Evolutionary conservation across 2,888 invertebrate genomes (phyloP), one percentile per base, ranked within the genome.

Genomic region (Brenthis hecate): DNA sequence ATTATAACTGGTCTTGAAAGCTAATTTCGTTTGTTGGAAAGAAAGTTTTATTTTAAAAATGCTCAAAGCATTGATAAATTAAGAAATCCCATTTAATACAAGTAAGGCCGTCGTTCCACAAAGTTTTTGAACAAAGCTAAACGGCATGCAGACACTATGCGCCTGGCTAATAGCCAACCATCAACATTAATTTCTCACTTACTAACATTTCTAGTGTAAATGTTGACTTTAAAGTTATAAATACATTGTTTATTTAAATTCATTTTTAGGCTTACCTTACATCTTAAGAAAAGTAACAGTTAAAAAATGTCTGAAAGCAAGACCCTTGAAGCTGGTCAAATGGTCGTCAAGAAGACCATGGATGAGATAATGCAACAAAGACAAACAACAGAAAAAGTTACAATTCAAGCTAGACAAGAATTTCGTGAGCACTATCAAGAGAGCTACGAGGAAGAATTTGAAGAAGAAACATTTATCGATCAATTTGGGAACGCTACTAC

Each of bases 391-490:
- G 89, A 92, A 74, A 87, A 82, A 70, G 85, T 93, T 1, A 80
- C 86, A 62, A 93, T 93, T 70, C 88, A 93, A 76, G 93, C 93
- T 0, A 85, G 91, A 77, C 93, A 93, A 73, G 93, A 93, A 74
- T 93, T 93, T 78, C 85, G 89, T 13, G 93, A 93, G 78, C 85
- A 85, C 3, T 93, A 85, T 76, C 84, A 89, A 70, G 89, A 92
- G 74, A 92, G 92, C 75, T 93, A 92, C 73, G 93, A 93, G 69
- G 93, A 93, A 73, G 93, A 92, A 71, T 92, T 91, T 56, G 88
- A 93, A 72, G 93, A 93, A 65, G 92, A 93, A 76, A 93, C 92
- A 16, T 89, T 88, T 70, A 93, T 83, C 23, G 93, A 93, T 75
- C 80, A 92, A 71, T 82, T 77, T 53, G 93, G 93, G 69, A 93